phyloP scores from a whole-genome alignment of 2,797 vertebrate genomes.

The Benthosema pterotum region DNA sequence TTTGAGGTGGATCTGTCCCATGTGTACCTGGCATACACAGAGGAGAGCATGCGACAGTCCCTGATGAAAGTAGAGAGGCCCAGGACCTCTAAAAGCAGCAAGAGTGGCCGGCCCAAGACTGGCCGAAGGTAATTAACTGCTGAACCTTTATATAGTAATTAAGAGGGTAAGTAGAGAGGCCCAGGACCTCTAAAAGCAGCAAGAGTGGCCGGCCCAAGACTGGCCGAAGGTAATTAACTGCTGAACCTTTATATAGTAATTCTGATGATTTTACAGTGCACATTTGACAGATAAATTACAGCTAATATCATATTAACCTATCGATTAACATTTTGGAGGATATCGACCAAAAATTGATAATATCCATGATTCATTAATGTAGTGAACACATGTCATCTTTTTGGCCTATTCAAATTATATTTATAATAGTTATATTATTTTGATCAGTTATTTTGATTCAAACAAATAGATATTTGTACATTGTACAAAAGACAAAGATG shows the following conservation, averaged over 20 bases:
- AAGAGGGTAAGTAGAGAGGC: slow-evolving; percentile 93
- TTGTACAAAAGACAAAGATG: no score
- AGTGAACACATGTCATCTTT: no score
- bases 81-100: slow-evolving; percentile 91
- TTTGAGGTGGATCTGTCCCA: slow-evolving; percentile 98
- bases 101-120: slow-evolving; percentile 89
- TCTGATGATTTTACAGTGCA: no score
- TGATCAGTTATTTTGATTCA: no score
- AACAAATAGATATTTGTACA: no score
- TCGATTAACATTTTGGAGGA: no score
- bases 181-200: slow-evolving; percentile 91
- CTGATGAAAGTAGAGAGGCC: slow-evolving; percentile 96
- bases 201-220: slow-evolving; percentile 91
- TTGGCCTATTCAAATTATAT: no score
- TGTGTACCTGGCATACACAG: slow-evolving; percentile 96
- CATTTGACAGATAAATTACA: no score
- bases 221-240: slow-evolving; percentile 85
- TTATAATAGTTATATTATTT: no score
- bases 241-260: slow-evolving; percentile 19
- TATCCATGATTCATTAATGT: no score
- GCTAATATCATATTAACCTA: no score
- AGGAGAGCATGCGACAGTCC: slow-evolving; percentile 96
- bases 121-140: slow-evolving; percentile 85
- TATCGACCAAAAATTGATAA: no score
- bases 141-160: slow-evolving; percentile 22